Evolutionary conservation across 2,888 invertebrate genomes (phyloP).

Genomic region (Rugalucina vietnamica): DNA sequence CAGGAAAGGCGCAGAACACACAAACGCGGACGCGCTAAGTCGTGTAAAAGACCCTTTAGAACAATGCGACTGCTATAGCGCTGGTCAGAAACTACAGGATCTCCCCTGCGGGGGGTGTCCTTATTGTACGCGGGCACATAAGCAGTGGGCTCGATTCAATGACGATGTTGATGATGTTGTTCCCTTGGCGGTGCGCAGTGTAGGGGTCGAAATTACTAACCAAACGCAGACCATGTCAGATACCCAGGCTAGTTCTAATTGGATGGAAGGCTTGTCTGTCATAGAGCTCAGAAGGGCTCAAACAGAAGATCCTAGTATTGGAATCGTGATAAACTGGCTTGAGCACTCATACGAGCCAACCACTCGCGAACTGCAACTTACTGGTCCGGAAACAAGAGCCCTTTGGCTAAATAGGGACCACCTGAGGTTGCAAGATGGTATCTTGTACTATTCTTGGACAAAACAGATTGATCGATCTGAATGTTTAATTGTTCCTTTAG

Average conservation of each 20-base stretch:
- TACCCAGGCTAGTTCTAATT: not conserved
- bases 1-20: not conserved
- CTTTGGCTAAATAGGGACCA: not conserved
- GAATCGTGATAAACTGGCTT: not conserved
- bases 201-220: not conserved
- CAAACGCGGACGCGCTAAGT: not conserved
- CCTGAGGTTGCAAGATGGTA: not conserved
- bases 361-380: not conserved
- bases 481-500: not conserved
- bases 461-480: not conserved
- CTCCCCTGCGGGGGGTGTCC: constrained; percentile 6
- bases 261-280: not conserved
- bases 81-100: not conserved
- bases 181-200: not conserved
- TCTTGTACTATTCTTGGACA: not conserved
- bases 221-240: no score
- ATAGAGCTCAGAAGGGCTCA: not conserved
- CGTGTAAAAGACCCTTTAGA: not conserved
- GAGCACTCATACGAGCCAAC: not conserved
- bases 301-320: not conserved
- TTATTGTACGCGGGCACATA: constrained; percentile 16
- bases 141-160: constrained; percentile 2
- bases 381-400: not conserved
- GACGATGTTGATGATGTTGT: constrained; percentile 23
- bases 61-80: not conserved